A percentile compares a stretch with the other conserved stretches of the same genome.
phyloP scores from a whole-genome alignment of 2,888 invertebrate species.

The Papilio demoleus region DNA sequence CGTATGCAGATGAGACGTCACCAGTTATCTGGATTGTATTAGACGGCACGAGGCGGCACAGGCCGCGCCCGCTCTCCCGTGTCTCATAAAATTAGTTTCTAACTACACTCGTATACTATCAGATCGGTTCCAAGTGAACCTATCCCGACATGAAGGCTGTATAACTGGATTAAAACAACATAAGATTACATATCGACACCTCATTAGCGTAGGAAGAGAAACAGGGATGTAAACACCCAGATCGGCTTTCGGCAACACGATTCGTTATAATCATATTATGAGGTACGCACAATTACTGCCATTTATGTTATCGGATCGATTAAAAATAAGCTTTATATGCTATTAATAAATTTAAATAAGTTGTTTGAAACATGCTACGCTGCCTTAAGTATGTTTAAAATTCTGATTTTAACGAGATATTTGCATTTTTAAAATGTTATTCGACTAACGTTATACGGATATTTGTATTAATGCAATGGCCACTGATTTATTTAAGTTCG shows the following conservation, averaged over 20 bases:
- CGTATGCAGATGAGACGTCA: conserved; percentile 21
- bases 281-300: conserved; percentile 40
- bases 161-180: conserved; percentile 62
- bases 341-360: conserved; percentile 50
- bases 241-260: conserved; percentile 43
- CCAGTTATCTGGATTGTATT: conserved; percentile 51
- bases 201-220: conserved; percentile 65
- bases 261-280: conserved; percentile 36
- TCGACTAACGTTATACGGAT: conserved; percentile 26
- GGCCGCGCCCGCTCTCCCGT: conserved; percentile 64
- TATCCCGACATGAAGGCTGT: conserved; percentile 65
- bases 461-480: conserved; percentile 32
- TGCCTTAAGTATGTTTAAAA: conserved; percentile 22
- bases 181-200: conserved; percentile 68
- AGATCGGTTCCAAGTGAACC: conserved; percentile 65
- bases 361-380: conserved; percentile 43
- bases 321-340: conserved; percentile 45
- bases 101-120: conserved; percentile 71
- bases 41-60: conserved; percentile 49
- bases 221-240: conserved; percentile 52
- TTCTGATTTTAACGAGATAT: conserved; percentile 37
- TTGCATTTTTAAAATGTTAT: conserved; percentile 36
- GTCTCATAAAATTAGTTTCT: conserved; percentile 80
- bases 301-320: conserved; percentile 46
- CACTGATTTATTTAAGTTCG: conserved; percentile 34